Base-by-base conservation (phyloP, 2,797 vertebrate species). In the Hippoglossus hippoglossus region DNA sequence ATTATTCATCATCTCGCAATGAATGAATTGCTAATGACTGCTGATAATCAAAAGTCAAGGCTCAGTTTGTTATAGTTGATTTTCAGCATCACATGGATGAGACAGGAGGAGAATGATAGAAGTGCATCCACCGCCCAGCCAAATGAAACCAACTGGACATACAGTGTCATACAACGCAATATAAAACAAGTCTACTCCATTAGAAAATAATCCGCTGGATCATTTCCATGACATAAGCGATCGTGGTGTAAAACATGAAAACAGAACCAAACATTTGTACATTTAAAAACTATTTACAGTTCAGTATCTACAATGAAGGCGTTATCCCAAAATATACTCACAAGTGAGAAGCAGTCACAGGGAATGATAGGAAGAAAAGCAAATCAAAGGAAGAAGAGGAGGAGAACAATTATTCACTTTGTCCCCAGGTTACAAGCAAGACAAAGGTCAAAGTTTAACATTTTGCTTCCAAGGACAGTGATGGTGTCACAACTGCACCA, bases 281-380 rank as follows among this genome's bases (percentile, higher is more conserved):
- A 92, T 73, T 86, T 86, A 75, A 67, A 87, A 89, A 87, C 22
- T 92, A 92, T 91, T 88, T 92, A 93, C 90, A 92, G 44, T 63
- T 86, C 68, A 52, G 53, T 90, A 92, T 92, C 79, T 92, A 93
- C 90, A 92, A 70, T 62, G 39, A 65, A 78, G 69, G 66, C 47
- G 41, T 56, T 77, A 72, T 65, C 63, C 66, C 59, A 52, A 67
- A 50, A 61, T 67, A 64, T 73, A 53, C 55, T 76, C 77, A 79
- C 75, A 66, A 70, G 41, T 74, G 28, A 80, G 28, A 36, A 61
- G 50, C 13, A 55, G 61, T 51, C 26, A 77, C 34, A 72, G 1
- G 75, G 72, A 79, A 28, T 1, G 61, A 28, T 5, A 54, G 11
- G 6, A 58, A 41, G 18, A 46, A 60, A 52, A 51, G 10, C 3